These are phyloP conservation scores for Strigamia transsilvanica DNA, from an alignment of 2,888 invertebrate genomes.

Conservation along the genomic window DNA sequence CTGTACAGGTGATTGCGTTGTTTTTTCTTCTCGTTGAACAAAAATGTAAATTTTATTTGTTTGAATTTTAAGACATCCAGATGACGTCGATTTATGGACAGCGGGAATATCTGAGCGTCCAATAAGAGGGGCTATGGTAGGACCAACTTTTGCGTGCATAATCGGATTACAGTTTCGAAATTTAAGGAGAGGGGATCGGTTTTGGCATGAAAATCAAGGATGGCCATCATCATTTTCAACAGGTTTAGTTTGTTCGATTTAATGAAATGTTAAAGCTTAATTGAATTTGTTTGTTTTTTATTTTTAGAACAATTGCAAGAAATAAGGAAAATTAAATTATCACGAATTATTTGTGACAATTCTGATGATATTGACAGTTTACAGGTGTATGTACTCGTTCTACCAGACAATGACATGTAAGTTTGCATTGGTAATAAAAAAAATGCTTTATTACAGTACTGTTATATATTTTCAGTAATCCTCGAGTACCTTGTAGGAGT, in stretches of 20 bases:
- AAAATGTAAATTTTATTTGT: not conserved
- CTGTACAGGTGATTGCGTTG: slow-evolving; percentile 75
- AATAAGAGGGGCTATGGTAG: slow-evolving; percentile 60
- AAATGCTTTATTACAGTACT: not conserved
- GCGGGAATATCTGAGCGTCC: slow-evolving; percentile 61
- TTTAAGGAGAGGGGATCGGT: slow-evolving; percentile 58
- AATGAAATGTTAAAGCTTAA: not conserved
- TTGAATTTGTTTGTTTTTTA: not conserved
- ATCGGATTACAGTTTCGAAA: slow-evolving; percentile 60
- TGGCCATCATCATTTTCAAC: slow-evolving; percentile 57
- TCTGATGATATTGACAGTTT: slow-evolving; percentile 57
- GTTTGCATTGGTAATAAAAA: not conserved
- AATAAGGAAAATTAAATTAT: slow-evolving; percentile 56
- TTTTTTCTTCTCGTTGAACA: not conserved
- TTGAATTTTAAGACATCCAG: slow-evolving; percentile 55
- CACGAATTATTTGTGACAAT: slow-evolving; percentile 57
- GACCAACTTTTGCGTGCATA: slow-evolving; percentile 62
- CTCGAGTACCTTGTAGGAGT: slow-evolving; percentile 90
- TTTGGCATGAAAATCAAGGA: slow-evolving; percentile 57
- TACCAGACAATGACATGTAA: slow-evolving; percentile 57
- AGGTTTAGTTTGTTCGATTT: slow-evolving; percentile 55
- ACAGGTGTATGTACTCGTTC: slow-evolving; percentile 57
- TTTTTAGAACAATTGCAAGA: slow-evolving; percentile 57
- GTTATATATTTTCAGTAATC: slow-evolving; percentile 73
- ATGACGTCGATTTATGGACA: slow-evolving; percentile 60